Base-by-base conservation (phyloP, 2,888 invertebrate species). In the Brenthis daphne region DNA sequence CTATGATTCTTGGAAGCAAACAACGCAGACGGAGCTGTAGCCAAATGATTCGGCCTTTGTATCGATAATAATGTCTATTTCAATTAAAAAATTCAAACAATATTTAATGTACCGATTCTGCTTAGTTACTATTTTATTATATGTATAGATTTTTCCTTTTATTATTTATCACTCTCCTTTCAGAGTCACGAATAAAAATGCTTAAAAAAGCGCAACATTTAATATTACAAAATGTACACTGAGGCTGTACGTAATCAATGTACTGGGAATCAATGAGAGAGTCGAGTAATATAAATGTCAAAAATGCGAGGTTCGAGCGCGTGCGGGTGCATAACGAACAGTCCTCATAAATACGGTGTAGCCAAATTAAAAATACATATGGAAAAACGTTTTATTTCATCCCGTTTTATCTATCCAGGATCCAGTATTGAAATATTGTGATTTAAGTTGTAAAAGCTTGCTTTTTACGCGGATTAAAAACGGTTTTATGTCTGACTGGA, bases 361-460 rank as follows among this genome's bases (percentile, higher is more conserved):
- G 64, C 63, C 50, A 66, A 68, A 71, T 71, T 68, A 71, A 71
- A 71, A 71, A 65, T 64, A 71, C 64, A 68, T 66, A 57, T 47
- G 57, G n/a, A 57, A 47, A 43, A 57, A 66, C 50, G 54, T 69
- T 63, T 58, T 57, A 69, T 67, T 61, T 56, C 55, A 56, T 61
- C 47, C 29, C 50, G 14, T 67, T 33, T 57, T 65, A 20, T 14
- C 37, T 13, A 43, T 29, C 43, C 29, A 29, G 51, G 48, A 65
- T 48, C 24, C 29, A 29, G 51, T 57, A 65, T 65, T 65, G 57
- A 57, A 65, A 64, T 64, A 56, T 64, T 43, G 24, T 24, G 54
- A 53, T 64, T 64, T 55, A 54, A 64, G 43, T 54, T 54, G 54
- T 60, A 60, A 48, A 29, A 48, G 29, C 47, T 24, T 3, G 11